A percentile compares a stretch with the other conserved stretches of the same genome.
These are phyloP conservation scores for Trisateles emortualis DNA, from an alignment of 2,888 invertebrate genomes.

Conservation along the genomic window DNA sequence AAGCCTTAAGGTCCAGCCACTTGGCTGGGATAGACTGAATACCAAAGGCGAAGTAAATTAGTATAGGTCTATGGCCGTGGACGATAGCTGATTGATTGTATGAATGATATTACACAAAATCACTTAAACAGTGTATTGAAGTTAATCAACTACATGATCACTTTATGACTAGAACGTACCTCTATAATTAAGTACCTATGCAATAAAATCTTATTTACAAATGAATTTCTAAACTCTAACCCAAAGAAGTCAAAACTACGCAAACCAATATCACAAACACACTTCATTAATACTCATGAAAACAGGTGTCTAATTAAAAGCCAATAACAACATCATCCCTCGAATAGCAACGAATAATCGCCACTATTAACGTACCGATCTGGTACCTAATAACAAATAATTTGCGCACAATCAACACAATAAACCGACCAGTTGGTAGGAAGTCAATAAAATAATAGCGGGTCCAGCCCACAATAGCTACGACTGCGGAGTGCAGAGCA, in stretches of 20 bases:
- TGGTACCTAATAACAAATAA: conserved; percentile 50
- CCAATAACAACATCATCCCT: conserved; percentile 19
- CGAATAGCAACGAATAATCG: conserved; percentile 28
- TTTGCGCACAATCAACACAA: conserved; percentile 51
- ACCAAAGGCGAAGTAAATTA: too few relatives aligned
- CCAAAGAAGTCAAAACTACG: not conserved
- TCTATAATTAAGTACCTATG: too few relatives aligned
- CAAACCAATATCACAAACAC: not conserved
- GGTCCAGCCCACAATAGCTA: conserved; percentile 61
- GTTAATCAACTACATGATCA: too few relatives aligned
- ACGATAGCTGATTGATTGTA: too few relatives aligned
- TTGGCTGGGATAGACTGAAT: too few relatives aligned
- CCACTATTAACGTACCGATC: conserved; percentile 41
- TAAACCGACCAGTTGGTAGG: conserved; percentile 67
- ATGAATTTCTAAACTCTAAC: not conserved
- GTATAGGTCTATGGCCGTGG: too few relatives aligned
- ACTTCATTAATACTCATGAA: conserved; percentile 7
- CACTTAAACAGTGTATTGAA: too few relatives aligned
- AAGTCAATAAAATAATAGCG: conserved; percentile 76
- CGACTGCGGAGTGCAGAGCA: conserved; percentile 55
- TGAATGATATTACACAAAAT: too few relatives aligned
- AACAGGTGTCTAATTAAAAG: conserved; percentile 22
- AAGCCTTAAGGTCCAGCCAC: too few relatives aligned
- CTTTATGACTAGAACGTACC: too few relatives aligned
- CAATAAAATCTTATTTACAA: too few relatives aligned